A percentile compares a stretch with the other conserved stretches of the same genome.
Evolutionary conservation across 2,113 vertebrate genomes (phyloP).

Genomic region (Pandion haliaetus): DNA sequence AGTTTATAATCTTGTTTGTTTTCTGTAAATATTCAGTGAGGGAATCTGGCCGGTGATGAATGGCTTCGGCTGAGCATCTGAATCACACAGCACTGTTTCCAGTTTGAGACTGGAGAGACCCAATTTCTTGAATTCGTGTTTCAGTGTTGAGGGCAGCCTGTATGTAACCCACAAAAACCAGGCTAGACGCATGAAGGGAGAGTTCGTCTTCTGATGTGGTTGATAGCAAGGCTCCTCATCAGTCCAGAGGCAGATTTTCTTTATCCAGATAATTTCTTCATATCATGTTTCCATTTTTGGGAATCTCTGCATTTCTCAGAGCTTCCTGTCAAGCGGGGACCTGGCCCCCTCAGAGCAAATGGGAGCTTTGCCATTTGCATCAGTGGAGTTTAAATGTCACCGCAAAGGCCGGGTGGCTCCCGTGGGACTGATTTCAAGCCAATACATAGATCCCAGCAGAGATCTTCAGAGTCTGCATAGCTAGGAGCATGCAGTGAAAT

Average conservation of each 20-base stretch:
- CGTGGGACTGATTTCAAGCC: not conserved
- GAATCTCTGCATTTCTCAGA: constrained; percentile 4
- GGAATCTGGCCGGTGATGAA: not conserved
- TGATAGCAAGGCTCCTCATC: not conserved
- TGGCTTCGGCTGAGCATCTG: not conserved
- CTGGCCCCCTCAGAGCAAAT: not conserved
- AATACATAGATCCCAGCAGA: not conserved
- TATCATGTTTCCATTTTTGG: not conserved
- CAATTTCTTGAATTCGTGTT: not conserved
- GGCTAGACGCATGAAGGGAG: not conserved
- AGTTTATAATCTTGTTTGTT: constrained; percentile 1
- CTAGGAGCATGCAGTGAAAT: not conserved
- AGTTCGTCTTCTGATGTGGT: not conserved
- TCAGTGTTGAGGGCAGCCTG: not conserved
- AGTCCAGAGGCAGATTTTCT: not conserved
- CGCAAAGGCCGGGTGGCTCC: not conserved
- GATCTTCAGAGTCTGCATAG: not conserved
- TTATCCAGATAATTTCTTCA: not conserved
- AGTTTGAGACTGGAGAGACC: not conserved
- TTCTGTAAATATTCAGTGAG: not conserved
- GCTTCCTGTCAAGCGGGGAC: constrained; percentile 19
- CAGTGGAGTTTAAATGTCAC: constrained; percentile 40
- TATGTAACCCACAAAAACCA: not conserved
- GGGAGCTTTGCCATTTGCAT: constrained; percentile 32
- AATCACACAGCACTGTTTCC: not conserved